phyloP scores from a whole-genome alignment of 1,140 invertebrate genomes.

The Venustaconcha ellipsiformis region DNA sequence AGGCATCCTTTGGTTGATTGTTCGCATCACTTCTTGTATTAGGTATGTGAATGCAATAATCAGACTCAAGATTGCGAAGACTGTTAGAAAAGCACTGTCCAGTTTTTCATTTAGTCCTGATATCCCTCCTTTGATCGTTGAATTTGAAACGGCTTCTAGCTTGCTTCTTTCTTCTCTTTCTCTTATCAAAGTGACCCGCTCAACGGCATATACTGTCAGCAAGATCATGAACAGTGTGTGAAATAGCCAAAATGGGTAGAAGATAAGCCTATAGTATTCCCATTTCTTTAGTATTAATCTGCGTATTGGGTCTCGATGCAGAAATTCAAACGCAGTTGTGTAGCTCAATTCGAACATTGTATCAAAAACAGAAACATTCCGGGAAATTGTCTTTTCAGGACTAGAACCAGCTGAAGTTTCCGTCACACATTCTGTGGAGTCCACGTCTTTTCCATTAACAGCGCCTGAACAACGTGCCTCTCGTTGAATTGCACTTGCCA shows the following conservation, averaged over 20 bases:
- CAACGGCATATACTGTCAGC: conserved; percentile 32
- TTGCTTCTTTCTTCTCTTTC: background rate
- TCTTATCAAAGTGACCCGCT: conserved; percentile 1
- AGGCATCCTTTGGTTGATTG: conserved; percentile 10
- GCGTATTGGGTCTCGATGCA: conserved; percentile 28
- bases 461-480: background rate
- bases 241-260: conserved; percentile 28
- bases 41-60: conserved; percentile 24
- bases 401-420: background rate
- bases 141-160: background rate
- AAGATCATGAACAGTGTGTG: conserved; percentile 32
- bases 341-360: conserved; percentile 31
- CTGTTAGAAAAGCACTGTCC: background rate
- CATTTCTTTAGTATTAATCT: conserved; percentile 38
- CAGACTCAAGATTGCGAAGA: conserved; percentile 23
- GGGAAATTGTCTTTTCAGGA: conserved; percentile 3
- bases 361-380: conserved; percentile 32
- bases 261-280: conserved; percentile 26
- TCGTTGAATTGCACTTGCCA: conserved; percentile 8
- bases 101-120: background rate
- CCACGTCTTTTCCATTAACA: background rate
- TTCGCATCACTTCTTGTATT: conserved; percentile 5
- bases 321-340: conserved; percentile 30
- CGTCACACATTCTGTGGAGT: background rate
- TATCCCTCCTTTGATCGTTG: background rate